Base-by-base conservation (phyloP, 2,113 vertebrate species). In the Burhinus bistriatus region DNA sequence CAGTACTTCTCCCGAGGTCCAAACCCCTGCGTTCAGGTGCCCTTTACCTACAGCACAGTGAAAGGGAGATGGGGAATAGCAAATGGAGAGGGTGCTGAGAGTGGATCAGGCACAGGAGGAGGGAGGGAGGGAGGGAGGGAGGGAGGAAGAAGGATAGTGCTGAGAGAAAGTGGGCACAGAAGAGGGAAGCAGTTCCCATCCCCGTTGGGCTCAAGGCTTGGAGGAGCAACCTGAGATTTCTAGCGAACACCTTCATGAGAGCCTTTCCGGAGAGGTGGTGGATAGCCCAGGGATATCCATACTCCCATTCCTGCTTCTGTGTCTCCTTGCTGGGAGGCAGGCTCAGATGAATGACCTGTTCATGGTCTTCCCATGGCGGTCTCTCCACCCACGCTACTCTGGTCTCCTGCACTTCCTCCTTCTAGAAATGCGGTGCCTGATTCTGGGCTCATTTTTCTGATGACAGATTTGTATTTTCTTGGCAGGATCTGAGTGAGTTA, bases 401-500 rank as follows among this genome's bases (percentile, higher is more conserved):
- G 6, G 1, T 51, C 42, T 75, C 29, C 81, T 72, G 40, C 4
- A 3, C 40, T 44, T 61, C 16, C 21, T 79, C 64, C 49, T 49
- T 8, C 36, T 51, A 36, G 36, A 49, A 52, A 9, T 4, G 0
- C 79, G 58, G 6, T 0, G 0, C n/a, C 71, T 30, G 18, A 23
- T 29, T 15, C 83, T 36, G 58, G 10, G 4, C 51, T 40, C 62
- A 6, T 3, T 54, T 89, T 69, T 40, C 84, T 95, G 84, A 96
- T 36, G 18, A 1, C 7, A 4, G 29, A 30, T 90, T 57, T 87
- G 59, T 95, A 11, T 97, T 84, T 93, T 77, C 90, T 65, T 9
- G 92, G 54, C 98, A 99, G 99, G 99, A 98, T 87, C 98, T 98
- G 92, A 99, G 98, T 0, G 99, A 99, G 94, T 94, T 98, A 95